A percentile compares a stretch with the other conserved stretches of the same genome.
Evolutionary conservation across 37 sponge, comb jelly and placozoan species (phyloP).

Genomic region (Aplysina aerophoba): DNA sequence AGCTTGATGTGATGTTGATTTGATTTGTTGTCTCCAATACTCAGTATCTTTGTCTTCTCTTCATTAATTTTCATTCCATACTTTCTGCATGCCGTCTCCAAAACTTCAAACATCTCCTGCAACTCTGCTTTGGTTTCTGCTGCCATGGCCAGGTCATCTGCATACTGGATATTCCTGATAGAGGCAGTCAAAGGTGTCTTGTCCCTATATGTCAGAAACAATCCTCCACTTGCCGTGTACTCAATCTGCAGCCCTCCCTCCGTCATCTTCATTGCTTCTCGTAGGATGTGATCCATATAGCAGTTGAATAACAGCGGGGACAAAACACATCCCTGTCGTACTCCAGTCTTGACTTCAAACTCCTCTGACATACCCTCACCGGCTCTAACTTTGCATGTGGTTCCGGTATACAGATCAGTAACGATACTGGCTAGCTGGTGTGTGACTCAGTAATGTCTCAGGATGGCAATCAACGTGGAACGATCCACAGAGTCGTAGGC

Average conservation of each 20-base stretch:
- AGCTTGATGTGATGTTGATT: neutral
- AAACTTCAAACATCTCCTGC: constrained; percentile 15
- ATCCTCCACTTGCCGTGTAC: constrained; percentile 22
- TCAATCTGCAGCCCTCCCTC: constrained; percentile 23
- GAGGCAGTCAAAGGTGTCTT: constrained; percentile 22
- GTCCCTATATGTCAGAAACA: constrained; percentile 31
- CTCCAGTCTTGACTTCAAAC: constrained; percentile 31
- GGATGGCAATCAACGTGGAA: constrained; percentile 15
- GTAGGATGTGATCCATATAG: constrained; percentile 12
- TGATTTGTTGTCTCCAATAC: constrained; percentile 8
- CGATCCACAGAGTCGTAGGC: constrained; percentile 24
- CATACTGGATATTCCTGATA: constrained; percentile 28
- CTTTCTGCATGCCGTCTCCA: neutral
- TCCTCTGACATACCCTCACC: constrained; percentile 5
- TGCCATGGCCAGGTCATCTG: constrained; percentile 29
- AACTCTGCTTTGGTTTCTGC: constrained; percentile 22
- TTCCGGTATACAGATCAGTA: constrained; percentile 16
- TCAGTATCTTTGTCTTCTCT: constrained; percentile 13
- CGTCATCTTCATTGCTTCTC: constrained; percentile 20
- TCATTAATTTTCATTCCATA: constrained; percentile 21
- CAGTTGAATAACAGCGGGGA: constrained; percentile 25
- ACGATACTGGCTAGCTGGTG: constrained; percentile 1
- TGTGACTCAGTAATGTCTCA: constrained; percentile 24
- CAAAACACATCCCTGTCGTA: constrained; percentile 17
- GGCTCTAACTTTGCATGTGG: constrained; percentile 8